Evolutionary conservation across 2,888 invertebrate genomes (phyloP).

Genomic region (Habroteleia sp.): DNA sequence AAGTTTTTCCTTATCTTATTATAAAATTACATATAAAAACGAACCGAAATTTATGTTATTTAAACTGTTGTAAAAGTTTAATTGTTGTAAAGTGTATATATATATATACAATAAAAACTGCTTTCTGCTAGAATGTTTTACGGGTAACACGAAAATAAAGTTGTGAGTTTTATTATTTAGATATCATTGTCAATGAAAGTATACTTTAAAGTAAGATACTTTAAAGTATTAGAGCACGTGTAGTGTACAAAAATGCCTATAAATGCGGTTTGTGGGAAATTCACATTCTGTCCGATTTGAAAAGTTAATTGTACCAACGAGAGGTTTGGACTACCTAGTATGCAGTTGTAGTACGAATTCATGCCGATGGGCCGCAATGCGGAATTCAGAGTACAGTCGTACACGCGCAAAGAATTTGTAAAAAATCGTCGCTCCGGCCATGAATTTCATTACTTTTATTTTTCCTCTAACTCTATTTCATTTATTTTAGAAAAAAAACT

Average conservation of each 20-base stretch:
- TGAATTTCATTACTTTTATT: constrained; percentile 31
- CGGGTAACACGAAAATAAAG: too few relatives aligned
- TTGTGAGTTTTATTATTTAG: constrained; percentile 13
- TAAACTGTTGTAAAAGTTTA: too few relatives aligned
- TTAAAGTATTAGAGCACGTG: constrained; percentile 12
- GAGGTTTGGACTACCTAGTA: constrained; percentile 55
- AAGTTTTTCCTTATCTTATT: too few relatives aligned
- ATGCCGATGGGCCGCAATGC: constrained; percentile 66
- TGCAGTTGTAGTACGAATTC: constrained; percentile 65
- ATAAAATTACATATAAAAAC: too few relatives aligned
- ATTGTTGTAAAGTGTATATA: too few relatives aligned
- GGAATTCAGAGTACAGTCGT: constrained; percentile 58
- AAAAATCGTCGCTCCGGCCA: constrained; percentile 40
- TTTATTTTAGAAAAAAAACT: constrained; percentile 17
- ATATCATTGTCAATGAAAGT: too few relatives aligned
- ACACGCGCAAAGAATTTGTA: constrained; percentile 59
- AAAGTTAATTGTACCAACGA: constrained; percentile 62
- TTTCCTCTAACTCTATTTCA: constrained; percentile 10
- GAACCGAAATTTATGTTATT: too few relatives aligned
- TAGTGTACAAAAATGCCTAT: constrained; percentile 21
- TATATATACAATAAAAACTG: too few relatives aligned
- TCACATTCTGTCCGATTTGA: constrained; percentile 53
- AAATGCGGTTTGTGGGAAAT: constrained; percentile 46
- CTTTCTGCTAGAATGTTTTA: too few relatives aligned
- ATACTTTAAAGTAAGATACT: constrained; percentile 14